Base-by-base conservation (phyloP, 1,140 invertebrate species). In the Cryptotermes secundus region DNA sequence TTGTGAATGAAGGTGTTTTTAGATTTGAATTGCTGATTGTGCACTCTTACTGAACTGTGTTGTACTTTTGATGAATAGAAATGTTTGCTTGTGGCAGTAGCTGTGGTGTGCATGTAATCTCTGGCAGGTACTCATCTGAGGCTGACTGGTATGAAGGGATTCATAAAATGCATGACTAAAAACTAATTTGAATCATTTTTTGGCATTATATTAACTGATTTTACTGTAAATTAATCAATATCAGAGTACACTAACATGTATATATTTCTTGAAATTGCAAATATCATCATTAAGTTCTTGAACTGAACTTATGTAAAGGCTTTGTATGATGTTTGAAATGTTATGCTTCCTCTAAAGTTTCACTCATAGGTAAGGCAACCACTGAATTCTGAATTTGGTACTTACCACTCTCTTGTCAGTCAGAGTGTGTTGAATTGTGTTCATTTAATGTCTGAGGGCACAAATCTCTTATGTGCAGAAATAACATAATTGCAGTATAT, bases 81-180 rank as follows among this genome's bases (percentile, higher is more conserved):
- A 65, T 65, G 59, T 65, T 65, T 65, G 59, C 59, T 65, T 65
- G 59, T 65, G 59, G 59, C 59, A 65, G 59, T 12, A 65, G n/a
- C 59, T 65, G 59, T 65, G 59, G 59, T 65, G 26, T 65, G 59
- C 59, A 65, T 65, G 53, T 42, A 16, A 3, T 59, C 19, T 59
- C 6, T 59, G n/a, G 59, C 24, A 65, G 59, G 22, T 65, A n/a
- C 59, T 65, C n/a, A 65, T n/a, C 22, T 65, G 59, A 65, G 59
- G 59, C n/a, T 65, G 59, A 65, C 12, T 65, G 59, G 59, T 65
- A 31, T 65, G 6, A 65, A n/a, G 7, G n/a, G 22, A n/a, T 65
- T 65, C 45, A 49, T 49, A 19, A 2, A 49, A 12, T 49, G 16
- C 16, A 49, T 49, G 45, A 49, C 45, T 49, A 2, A 49, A 14